Conservation (phyloP, 2,113 vertebrate genomes). For the Atlantisia rogersi region DNA sequence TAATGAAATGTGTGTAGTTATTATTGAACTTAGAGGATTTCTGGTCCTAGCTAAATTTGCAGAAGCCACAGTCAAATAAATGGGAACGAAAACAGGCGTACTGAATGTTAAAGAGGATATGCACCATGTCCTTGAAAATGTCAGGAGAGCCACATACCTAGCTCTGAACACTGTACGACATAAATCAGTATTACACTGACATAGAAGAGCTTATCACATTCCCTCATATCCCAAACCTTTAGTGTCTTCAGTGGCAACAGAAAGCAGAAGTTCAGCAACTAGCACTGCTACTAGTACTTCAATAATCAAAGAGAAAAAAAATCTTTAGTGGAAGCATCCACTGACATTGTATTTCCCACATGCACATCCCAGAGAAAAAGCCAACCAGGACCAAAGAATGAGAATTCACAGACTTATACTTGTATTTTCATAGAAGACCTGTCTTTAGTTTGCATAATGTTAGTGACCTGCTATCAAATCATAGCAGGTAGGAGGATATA, state of each 20-base stretch:
- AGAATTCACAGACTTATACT: neutral
- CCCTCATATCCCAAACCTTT: neutral
- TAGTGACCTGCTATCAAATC: neutral
- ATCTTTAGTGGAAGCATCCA: neutral
- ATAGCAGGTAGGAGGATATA: neutral
- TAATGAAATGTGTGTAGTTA: conserved; percentile 21
- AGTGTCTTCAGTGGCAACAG: neutral
- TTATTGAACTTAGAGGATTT: conserved; percentile 26
- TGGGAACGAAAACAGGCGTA: neutral
- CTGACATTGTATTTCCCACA: neutral
- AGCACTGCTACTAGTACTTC: neutral
- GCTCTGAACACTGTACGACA: neutral
- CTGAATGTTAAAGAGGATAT: neutral
- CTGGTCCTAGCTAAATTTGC: conserved; percentile 28
- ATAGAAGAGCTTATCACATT: neutral
- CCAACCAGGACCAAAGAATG: neutral
- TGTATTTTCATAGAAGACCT: neutral
- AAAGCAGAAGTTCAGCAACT: neutral
- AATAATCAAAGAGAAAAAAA: neutral
- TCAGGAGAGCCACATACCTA: neutral
- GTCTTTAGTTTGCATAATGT: neutral
- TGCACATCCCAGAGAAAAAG: neutral
- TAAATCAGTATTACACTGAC: neutral
- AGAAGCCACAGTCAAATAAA: conserved; percentile 3
- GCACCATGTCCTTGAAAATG: neutral